Percentiles rank a stretch among this genome's conserved stretches.
These are phyloP conservation scores for Protonibea diacanthus DNA, from an alignment of 2,797 vertebrate species.

Conservation along the genomic window DNA sequence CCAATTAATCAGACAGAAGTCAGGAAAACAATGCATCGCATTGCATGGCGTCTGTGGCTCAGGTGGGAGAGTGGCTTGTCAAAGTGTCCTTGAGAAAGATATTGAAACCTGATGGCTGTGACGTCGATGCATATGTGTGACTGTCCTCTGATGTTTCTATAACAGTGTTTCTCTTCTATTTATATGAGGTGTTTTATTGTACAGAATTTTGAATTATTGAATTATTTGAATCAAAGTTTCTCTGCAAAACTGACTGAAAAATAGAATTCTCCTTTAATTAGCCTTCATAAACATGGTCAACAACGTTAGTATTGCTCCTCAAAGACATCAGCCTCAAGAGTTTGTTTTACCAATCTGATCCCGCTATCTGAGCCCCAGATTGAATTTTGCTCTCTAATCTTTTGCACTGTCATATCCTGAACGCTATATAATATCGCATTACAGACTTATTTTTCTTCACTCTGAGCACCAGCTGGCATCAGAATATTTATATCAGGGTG, in stretches of 20 bases:
- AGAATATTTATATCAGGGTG: slow-evolving; percentile 32
- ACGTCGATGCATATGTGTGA: too few relatives aligned
- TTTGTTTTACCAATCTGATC: slow-evolving; percentile 19
- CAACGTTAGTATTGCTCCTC: not conserved
- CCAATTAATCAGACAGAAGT: too few relatives aligned
- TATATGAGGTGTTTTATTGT: too few relatives aligned
- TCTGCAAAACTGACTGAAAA: not conserved
- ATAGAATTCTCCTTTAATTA: not conserved
- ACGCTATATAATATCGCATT: slow-evolving; percentile 12
- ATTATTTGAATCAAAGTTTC: too few relatives aligned
- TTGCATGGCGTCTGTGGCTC: too few relatives aligned
- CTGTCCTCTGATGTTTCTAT: too few relatives aligned
- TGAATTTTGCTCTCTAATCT: slow-evolving; percentile 18
- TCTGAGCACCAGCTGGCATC: slow-evolving; percentile 40
- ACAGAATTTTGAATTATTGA: too few relatives aligned
- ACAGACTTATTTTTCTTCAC: slow-evolving; percentile 18
- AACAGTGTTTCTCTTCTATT: too few relatives aligned
- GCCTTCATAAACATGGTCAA: slow-evolving; percentile 1
- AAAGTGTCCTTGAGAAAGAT: too few relatives aligned
- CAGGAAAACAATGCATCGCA: too few relatives aligned
- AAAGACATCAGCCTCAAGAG: not conserved
- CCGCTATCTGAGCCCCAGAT: slow-evolving; percentile 5
- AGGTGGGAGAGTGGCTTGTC: too few relatives aligned
- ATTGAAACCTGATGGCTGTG: too few relatives aligned
- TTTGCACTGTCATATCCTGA: slow-evolving; percentile 17